Percentiles rank a stretch among this genome's conserved stretches.
Conservation (phyloP, 2,888 invertebrate species). For the Heliconius ethilla region DNA sequence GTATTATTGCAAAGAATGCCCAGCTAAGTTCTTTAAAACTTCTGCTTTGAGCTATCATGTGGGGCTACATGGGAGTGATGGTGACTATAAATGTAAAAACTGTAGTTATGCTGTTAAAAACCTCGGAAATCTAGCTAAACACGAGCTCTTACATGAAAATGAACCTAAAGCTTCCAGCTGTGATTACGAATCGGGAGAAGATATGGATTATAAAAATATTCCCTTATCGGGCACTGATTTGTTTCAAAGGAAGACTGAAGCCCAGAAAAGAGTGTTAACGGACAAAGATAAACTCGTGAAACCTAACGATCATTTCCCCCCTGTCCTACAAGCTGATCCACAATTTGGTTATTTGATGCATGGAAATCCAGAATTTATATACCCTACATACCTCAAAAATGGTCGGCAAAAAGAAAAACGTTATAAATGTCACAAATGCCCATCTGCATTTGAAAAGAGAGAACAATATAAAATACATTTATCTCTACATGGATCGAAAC, state of each 20-base stretch:
- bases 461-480: constrained; percentile 92
- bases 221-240: constrained; percentile 85
- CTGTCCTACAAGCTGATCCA: constrained; percentile 82
- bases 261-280: constrained; percentile 74
- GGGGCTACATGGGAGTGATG: constrained; percentile 84
- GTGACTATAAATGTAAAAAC: constrained; percentile 85
- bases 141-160: constrained; percentile 81
- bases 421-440: constrained; percentile 92
- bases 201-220: constrained; percentile 77
- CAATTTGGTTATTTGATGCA: constrained; percentile 86
- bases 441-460: constrained; percentile 92
- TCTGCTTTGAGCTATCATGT: constrained; percentile 87
- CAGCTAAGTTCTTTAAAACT: constrained; percentile 87
- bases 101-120: constrained; percentile 88
- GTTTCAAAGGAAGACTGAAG: constrained; percentile 84
- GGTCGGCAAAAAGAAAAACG: constrained; percentile 88
- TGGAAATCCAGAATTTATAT: constrained; percentile 89
- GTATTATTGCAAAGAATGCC: constrained; percentile 84
- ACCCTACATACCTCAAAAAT: constrained; percentile 88
- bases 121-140: constrained; percentile 85
- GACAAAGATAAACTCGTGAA: constrained; percentile 78
- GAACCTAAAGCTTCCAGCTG: constrained; percentile 61
- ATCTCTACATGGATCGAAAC: constrained; percentile 91
- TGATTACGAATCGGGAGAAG: constrained; percentile 78
- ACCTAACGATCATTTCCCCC: constrained; percentile 80